These are phyloP conservation scores for Drosophila pruinosa DNA, from an alignment of 1,140 invertebrate species.

Conservation along the genomic window DNA sequence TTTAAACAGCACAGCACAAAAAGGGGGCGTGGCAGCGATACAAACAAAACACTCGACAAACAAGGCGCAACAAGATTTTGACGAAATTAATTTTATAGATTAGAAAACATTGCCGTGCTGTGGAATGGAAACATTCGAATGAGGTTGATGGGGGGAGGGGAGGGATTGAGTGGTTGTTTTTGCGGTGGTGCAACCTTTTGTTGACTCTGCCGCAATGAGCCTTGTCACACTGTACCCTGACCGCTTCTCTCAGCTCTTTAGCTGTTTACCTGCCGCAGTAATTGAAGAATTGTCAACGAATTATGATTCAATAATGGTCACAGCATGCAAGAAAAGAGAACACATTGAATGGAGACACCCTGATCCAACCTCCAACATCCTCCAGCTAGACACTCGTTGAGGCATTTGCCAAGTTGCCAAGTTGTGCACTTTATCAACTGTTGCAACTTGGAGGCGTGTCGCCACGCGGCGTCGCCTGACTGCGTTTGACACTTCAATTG, in stretches of 20 bases:
- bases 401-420: conserved; percentile 39
- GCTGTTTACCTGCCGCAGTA: conserved; percentile 39
- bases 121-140: background rate
- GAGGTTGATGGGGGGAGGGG: background rate
- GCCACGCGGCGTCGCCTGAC: conserved; percentile 65
- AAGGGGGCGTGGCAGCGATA: background rate
- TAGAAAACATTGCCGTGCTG: conserved; percentile 51
- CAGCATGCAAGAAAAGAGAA: conserved; percentile 26
- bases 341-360: background rate
- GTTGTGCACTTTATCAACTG: conserved; percentile 75
- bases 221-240: conserved; percentile 49
- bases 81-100: conserved; percentile 82
- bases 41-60: conserved; percentile 50
- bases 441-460: conserved; percentile 70
- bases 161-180: background rate
- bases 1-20: background rate
- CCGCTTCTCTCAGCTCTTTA: background rate
- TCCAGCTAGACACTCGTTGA: background rate
- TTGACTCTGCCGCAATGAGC: conserved; percentile 43
- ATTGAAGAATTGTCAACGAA: conserved; percentile 76
- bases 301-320: conserved; percentile 67
- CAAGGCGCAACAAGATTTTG: conserved; percentile 43
- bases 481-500: conserved; percentile 79
- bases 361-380: too few relatives aligned
- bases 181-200: background rate